phyloP scores from a whole-genome alignment of 2,797 vertebrate genomes.

The Channallabes apus region DNA sequence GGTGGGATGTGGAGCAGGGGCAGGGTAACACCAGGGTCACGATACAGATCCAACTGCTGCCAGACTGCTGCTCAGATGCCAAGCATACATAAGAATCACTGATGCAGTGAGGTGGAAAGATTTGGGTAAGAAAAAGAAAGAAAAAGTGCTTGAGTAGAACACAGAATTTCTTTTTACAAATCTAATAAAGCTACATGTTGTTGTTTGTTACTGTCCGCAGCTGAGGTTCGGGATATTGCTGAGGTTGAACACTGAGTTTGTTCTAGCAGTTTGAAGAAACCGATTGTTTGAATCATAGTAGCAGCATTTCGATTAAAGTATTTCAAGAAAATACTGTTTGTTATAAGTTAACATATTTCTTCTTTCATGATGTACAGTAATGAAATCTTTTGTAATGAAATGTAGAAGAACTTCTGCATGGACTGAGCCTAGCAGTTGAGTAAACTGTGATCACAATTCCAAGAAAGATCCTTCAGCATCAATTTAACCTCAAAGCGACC shows the following conservation, averaged over 20 bases:
- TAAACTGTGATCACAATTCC: background rate
- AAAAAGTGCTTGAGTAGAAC: background rate
- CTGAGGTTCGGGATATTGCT: background rate
- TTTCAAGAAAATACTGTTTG: background rate
- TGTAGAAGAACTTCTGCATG: too few relatives aligned
- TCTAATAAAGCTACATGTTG: background rate
- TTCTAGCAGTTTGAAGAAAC: background rate
- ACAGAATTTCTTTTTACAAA: background rate
- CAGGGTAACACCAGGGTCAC: slow-evolving; percentile 53
- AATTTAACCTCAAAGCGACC: background rate
- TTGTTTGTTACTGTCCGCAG: background rate
- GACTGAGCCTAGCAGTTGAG: background rate
- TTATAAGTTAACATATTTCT: background rate
- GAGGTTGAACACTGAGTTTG: background rate
- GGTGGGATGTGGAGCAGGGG: slow-evolving; percentile 63
- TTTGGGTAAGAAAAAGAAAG: background rate
- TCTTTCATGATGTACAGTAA: background rate
- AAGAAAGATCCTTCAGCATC: background rate
- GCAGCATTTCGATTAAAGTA: background rate
- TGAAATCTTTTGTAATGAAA: background rate
- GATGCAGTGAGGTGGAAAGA: slow-evolving; percentile 28
- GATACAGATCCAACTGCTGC: slow-evolving; percentile 36
- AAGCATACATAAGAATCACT: slow-evolving; percentile 31
- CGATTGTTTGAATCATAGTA: background rate
- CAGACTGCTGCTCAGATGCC: slow-evolving; percentile 38